These are phyloP conservation scores for Notechis scutatus DNA, from an alignment of 2,113 vertebrate species.

Conservation along the genomic window DNA sequence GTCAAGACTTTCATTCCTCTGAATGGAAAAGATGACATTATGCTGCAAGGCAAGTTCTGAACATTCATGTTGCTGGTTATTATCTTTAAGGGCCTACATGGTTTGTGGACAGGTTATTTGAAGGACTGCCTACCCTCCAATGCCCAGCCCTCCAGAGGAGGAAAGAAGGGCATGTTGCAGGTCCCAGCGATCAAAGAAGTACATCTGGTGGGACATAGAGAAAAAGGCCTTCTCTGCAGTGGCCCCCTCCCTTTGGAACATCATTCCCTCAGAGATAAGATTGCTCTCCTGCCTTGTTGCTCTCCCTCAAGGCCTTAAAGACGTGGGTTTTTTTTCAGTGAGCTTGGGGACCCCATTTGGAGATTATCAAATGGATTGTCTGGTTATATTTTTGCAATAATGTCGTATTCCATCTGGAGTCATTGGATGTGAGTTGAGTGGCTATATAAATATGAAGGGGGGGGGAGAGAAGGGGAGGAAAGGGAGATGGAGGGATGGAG, in stretches of 20 bases:
- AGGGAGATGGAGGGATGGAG: fast-evolving
- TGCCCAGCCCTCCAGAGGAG: neutral
- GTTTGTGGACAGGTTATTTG: neutral
- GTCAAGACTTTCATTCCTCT: neutral
- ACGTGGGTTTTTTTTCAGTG: neutral
- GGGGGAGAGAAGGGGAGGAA: too few species aligned
- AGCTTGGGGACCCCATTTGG: neutral
- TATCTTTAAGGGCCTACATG: neutral
- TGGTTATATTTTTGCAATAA: neutral
- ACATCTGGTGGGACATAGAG: neutral
- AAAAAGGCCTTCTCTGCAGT: neutral
- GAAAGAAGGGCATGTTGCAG: neutral
- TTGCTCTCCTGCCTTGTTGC: neutral
- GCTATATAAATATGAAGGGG: too few species aligned
- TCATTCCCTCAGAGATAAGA: neutral
- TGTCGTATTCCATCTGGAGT: too few species aligned
- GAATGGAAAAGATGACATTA: neutral
- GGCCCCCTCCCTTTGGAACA: neutral
- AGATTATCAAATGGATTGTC: neutral
- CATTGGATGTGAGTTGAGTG: too few species aligned
- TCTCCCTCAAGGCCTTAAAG: neutral
- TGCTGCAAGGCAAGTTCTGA: neutral
- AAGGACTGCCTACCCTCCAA: neutral
- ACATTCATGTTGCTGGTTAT: too few species aligned
- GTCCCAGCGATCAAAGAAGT: neutral